Conservation (phyloP, 2,113 vertebrate genomes). For the Nesoenas mayeri region DNA sequence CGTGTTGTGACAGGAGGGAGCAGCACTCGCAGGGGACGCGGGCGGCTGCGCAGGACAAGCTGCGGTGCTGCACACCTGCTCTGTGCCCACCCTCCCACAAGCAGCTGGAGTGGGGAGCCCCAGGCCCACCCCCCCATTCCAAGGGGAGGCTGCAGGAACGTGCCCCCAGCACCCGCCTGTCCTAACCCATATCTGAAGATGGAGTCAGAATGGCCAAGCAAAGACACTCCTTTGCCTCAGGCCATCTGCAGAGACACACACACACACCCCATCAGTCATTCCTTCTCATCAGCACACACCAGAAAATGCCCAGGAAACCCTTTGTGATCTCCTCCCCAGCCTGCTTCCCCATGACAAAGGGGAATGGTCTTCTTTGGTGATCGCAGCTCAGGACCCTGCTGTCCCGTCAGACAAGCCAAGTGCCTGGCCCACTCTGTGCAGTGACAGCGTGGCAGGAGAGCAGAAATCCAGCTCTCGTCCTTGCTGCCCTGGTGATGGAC, state of each 20-base stretch:
- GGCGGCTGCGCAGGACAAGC: neutral
- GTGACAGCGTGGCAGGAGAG: neutral
- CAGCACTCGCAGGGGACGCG: rapidly evolving
- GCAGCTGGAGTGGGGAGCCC: neutral
- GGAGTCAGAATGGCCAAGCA: constrained; percentile 21
- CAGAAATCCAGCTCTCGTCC: neutral
- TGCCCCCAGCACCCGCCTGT: neutral
- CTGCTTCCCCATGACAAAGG: neutral
- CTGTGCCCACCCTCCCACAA: neutral
- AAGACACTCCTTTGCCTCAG: constrained; percentile 31
- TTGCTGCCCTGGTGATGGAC: neutral
- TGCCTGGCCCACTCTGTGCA: neutral
- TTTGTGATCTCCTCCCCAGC: neutral
- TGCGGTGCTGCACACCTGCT: neutral
- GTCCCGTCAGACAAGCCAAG: neutral
- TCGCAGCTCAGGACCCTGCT: rapidly evolving
- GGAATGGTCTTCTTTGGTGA: neutral
- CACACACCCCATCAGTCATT: neutral
- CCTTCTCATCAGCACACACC: neutral
- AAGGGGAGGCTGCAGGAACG: neutral
- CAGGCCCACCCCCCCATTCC: neutral
- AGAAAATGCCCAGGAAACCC: constrained; percentile 10
- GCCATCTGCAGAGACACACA: neutral
- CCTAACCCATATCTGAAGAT: neutral
- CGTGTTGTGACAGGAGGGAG: neutral